phyloP scores from a whole-genome alignment of 2,797 vertebrate genomes.

The Pseudochromis fuscus region DNA sequence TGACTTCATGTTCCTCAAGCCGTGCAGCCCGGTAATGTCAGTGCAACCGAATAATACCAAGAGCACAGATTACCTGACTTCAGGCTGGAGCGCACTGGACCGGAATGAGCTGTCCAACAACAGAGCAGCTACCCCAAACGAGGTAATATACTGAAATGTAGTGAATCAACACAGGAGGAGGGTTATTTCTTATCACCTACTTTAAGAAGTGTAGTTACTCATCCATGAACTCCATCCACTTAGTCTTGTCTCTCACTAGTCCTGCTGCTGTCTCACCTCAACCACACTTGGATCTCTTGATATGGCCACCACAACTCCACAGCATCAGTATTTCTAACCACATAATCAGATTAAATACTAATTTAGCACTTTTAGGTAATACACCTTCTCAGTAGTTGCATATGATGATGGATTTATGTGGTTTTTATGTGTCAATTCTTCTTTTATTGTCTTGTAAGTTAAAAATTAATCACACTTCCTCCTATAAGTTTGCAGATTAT shows the following conservation, averaged over 20 bases:
- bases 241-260: not conserved
- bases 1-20: constrained; percentile 94
- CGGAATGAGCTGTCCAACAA: constrained; percentile 67
- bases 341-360: constrained; percentile 15
- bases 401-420: not conserved
- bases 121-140: constrained; percentile 81
- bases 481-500: not conserved
- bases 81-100: constrained; percentile 77
- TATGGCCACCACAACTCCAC: constrained; percentile 1
- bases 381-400: not conserved
- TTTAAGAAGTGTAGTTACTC: not conserved
- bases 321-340: constrained; percentile 6
- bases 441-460: not conserved
- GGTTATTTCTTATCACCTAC: not conserved
- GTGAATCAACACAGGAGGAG: not conserved
- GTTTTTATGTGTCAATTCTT: not conserved
- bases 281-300: constrained; percentile 34
- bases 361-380: constrained; percentile 4
- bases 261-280: not conserved
- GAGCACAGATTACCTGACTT: constrained; percentile 77
- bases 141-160: constrained; percentile 71
- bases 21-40: constrained; percentile 83
- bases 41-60: constrained; percentile 85
- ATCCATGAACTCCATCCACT: not conserved
- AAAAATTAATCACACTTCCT: not conserved